Base-by-base conservation (phyloP, 1,140 invertebrate genomes). In the Nylanderia fulva region DNA sequence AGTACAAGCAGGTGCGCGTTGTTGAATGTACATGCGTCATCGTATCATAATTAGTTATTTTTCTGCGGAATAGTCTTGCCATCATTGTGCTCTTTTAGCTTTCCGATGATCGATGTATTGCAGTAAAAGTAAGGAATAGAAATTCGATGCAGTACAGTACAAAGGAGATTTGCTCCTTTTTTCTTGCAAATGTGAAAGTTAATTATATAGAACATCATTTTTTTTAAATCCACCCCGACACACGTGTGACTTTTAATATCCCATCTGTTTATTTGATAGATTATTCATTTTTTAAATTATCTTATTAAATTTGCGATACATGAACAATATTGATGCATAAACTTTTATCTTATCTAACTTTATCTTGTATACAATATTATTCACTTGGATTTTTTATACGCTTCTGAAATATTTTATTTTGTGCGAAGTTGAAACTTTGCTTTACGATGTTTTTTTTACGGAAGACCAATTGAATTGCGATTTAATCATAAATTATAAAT, bases 11-110 rank as follows among this genome's bases (percentile, higher is more conserved):
- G 52, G 66, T 82, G 77, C 77, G 52, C 77, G 52, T 36, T 42
- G 60, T 72, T 82, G 52, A 71, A 72, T 72, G 36, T 24, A 72
- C 52, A 58, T 29, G 52, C 64, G 77, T 82, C 66, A 82, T 82
- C 66, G 36, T 58, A 52, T 13, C 52, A 27, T 42, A 82, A 82
- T 82, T 82, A 82, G 77, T 60, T 82, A 71, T 82, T 82, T 72
- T 52, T 82, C 64, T n/a, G 66, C 52, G 33, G 21, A 58, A 72
- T 8, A 33, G 52, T 71, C 29, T 58, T 42, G 61, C 42, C 36
- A 21, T 68, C 42, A 39, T 39, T 56, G 64, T 72, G 52, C 54
- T 82, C 66, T 82, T 82, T 71, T 45, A 82, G 77, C 54, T 27
- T 72, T 72, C 58, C 66, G 13, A 61, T 82, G 77, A 82, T 72